Conservation (phyloP, 1,140 invertebrate genomes). For the Leptinotarsa lineolata region DNA sequence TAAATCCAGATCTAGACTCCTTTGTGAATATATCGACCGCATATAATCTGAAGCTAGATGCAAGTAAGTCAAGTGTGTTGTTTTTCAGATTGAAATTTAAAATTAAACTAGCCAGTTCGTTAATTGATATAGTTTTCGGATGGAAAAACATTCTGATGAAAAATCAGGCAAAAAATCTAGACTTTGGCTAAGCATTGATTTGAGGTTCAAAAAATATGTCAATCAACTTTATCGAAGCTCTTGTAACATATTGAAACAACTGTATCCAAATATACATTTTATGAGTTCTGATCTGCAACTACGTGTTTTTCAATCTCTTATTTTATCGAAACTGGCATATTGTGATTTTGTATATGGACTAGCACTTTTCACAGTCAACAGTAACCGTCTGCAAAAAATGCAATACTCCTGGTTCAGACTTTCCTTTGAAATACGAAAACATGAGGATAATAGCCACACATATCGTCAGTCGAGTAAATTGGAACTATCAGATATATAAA, state of each 20-base stretch:
- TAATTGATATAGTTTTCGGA: background rate
- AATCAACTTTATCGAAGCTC: too few relatives aligned
- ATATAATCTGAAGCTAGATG: too few relatives aligned
- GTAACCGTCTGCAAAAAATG: background rate
- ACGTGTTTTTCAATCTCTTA: background rate
- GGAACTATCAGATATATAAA: slow-evolving; percentile 3
- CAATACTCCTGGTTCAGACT: background rate
- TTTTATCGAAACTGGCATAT: background rate
- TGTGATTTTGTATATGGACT: background rate
- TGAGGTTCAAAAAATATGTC: background rate
- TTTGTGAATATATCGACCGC: too few relatives aligned
- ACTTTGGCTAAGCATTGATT: background rate
- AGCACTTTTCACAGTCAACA: background rate
- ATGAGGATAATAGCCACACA: slow-evolving; percentile 4
- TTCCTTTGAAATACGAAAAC: background rate
- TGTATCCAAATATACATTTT: too few relatives aligned
- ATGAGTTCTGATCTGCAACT: background rate
- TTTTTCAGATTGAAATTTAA: too few relatives aligned
- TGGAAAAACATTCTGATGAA: background rate
- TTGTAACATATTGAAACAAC: too few relatives aligned
- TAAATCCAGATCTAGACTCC: too few relatives aligned
- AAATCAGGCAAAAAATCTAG: background rate
- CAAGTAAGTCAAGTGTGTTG: background rate
- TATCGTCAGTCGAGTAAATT: background rate
- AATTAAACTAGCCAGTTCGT: too few relatives aligned